A percentile compares a stretch with the other conserved stretches of the same genome.
phyloP scores from a whole-genome alignment of 1,140 invertebrate species.

The Lerema accius region DNA sequence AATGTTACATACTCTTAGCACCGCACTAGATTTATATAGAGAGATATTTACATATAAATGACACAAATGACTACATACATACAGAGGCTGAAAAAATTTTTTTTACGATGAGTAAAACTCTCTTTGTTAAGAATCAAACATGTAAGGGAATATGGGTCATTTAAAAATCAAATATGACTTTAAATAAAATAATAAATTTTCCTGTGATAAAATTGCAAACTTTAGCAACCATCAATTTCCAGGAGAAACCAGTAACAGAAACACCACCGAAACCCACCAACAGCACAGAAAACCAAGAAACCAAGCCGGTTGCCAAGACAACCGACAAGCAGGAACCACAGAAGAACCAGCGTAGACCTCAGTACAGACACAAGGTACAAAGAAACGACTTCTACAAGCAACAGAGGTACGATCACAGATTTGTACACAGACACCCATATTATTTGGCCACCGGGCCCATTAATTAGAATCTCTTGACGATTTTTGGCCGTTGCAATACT shows the following conservation, averaged over 20 bases:
- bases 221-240: too few species aligned
- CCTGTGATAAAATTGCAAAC: too few species aligned
- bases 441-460: conserved; percentile 73
- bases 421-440: conserved; percentile 69
- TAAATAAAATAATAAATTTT: too few species aligned
- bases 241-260: conserved; percentile 54
- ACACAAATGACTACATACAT: too few species aligned
- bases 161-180: too few species aligned
- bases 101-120: too few species aligned
- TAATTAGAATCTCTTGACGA: conserved; percentile 50
- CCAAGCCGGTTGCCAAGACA: conserved; percentile 37
- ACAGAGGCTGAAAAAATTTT: too few species aligned
- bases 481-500: background rate
- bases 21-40: too few species aligned
- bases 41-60: too few species aligned
- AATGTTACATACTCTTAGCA: too few species aligned
- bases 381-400: conserved; percentile 70
- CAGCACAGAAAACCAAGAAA: conserved; percentile 30
- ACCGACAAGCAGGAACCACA: conserved; percentile 57
- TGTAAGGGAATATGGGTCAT: too few species aligned
- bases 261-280: conserved; percentile 37
- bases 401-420: conserved; percentile 69
- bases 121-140: too few species aligned
- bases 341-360: conserved; percentile 57
- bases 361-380: conserved; percentile 65